Evolutionary conservation across 2,797 vertebrate genomes (phyloP).

Genomic region (Danionella dracula): DNA sequence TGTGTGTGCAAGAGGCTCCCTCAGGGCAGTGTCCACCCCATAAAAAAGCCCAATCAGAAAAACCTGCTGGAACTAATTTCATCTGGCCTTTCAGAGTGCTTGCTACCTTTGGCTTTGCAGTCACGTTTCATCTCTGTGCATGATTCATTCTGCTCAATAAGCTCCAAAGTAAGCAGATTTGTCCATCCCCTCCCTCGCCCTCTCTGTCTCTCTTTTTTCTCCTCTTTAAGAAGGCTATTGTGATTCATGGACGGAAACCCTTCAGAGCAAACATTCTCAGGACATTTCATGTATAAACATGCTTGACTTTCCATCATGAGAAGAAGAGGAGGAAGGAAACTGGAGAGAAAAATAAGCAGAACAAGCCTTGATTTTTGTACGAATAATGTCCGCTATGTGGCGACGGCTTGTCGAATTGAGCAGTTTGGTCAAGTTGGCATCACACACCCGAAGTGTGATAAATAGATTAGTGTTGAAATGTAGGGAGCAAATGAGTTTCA

Average conservation of each 20-base stretch:
- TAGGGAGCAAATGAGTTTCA: constrained; percentile 65
- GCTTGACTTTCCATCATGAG: constrained; percentile 64
- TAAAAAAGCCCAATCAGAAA: constrained; percentile 68
- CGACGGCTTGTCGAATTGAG: constrained; percentile 52
- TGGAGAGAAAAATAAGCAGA: constrained; percentile 47
- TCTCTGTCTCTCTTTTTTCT: constrained; percentile 42
- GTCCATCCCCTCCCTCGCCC: constrained; percentile 54
- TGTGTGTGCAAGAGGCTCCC: constrained; percentile 51
- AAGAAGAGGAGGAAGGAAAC: constrained; percentile 36
- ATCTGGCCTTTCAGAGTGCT: constrained; percentile 60
- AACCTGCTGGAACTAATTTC: constrained; percentile 70
- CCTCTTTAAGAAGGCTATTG: constrained; percentile 74
- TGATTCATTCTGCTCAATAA: constrained; percentile 82
- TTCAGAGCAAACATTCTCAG: constrained; percentile 74
- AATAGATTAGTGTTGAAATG: constrained; percentile 75
- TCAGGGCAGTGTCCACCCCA: constrained; percentile 61
- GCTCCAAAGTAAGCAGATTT: constrained; percentile 83
- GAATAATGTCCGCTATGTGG: constrained; percentile 57
- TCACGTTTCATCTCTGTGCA: constrained; percentile 73
- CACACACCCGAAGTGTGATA: constrained; percentile 63
- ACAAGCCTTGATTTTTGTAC: constrained; percentile 53
- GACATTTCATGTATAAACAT: constrained; percentile 77
- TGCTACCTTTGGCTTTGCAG: constrained; percentile 73
- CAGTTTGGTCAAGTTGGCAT: constrained; percentile 65
- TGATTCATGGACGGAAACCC: constrained; percentile 73